A percentile compares a stretch with the other conserved stretches of the same genome.
Evolutionary conservation across 2,888 invertebrate genomes (phyloP).

Genomic region (Blera fallax): DNA sequence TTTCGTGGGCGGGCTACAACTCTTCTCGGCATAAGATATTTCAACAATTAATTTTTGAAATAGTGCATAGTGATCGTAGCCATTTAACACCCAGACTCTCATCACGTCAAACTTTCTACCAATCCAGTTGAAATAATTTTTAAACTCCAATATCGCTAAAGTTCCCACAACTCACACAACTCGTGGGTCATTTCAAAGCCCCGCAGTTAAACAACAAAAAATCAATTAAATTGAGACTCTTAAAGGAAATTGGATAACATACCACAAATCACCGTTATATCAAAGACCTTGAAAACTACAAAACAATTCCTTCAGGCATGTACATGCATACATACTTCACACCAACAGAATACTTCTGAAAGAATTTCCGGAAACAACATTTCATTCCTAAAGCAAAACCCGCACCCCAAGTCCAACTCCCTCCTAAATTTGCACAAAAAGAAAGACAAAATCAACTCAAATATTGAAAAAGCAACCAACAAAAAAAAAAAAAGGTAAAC

Average conservation of each 20-base stretch:
- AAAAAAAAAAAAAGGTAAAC: constrained; percentile 39
- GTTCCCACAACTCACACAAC: no score
- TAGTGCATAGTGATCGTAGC: no score
- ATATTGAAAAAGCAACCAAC: not conserved
- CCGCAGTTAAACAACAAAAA: no score
- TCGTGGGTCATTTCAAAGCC: no score
- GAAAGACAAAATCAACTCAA: not conserved
- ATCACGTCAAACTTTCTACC: no score
- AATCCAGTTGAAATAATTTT: no score
- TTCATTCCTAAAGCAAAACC: not conserved
- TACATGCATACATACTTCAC: not conserved
- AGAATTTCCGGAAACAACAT: constrained; percentile 31
- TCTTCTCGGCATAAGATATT: no score
- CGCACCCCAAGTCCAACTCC: not conserved
- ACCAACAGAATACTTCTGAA: not conserved
- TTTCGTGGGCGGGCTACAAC: no score
- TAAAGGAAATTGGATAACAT: not conserved
- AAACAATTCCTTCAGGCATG: not conserved
- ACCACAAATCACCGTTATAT: not conserved
- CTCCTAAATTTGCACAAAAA: not conserved
- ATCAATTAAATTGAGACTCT: not conserved
- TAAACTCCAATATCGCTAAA: no score
- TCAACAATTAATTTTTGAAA: no score
- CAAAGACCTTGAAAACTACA: constrained; percentile 7
- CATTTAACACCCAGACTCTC: no score